Evolutionary conservation across 1,140 invertebrate species (phyloP), one percentile per base, ranked within the genome.

Genomic region (Marisa cornuarietis): DNA sequence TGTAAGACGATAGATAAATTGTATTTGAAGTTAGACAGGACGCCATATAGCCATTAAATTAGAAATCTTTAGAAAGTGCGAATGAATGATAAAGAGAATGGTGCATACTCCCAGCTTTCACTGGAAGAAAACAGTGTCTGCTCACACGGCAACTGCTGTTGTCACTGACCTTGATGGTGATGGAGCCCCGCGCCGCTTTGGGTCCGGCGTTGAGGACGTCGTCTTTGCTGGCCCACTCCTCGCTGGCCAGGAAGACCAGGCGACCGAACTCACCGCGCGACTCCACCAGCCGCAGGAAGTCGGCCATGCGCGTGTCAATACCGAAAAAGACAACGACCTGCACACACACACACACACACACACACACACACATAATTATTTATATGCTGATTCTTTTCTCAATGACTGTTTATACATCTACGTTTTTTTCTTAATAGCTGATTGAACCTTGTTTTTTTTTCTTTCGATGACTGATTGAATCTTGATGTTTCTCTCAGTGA

Each of bases 161-260:
- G 65, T 18, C 79, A 63, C 13, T 81, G 69, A 86, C 79, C 63
- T 86, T 87, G 10, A 88, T 72, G 26, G 83, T 86, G 66, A 89
- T 75, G 42, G 87, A 85, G 7, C 88, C 88, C 20, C 82, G 52
- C 0, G 83, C 81, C 2, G 82, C 78, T 49, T 82, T 85, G 16
- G 77, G 77, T 2, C 82, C 81, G n/a, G 71, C 74, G 6, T 79
- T 26, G 26, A 85, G 68, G 24, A 88, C 79, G 13, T 84, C 73
- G 9, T 76, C 91, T 84, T 95, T 94, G 76, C 93, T 93, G 16
- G 94, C 95, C 95, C 95, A 95, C 2, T 95, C 95, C 86, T 96
- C 95, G 82, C 94, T 94, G 3, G 93, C 94, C 16, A 96, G 92
- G 93, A 94, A 95, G 61, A 94, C 92, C 83, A 95, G 95, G 24